Percentiles rank a stretch among this genome's conserved stretches.
Evolutionary conservation across 2,113 vertebrate genomes (phyloP).

Genomic region (Ammospiza caudacuta): DNA sequence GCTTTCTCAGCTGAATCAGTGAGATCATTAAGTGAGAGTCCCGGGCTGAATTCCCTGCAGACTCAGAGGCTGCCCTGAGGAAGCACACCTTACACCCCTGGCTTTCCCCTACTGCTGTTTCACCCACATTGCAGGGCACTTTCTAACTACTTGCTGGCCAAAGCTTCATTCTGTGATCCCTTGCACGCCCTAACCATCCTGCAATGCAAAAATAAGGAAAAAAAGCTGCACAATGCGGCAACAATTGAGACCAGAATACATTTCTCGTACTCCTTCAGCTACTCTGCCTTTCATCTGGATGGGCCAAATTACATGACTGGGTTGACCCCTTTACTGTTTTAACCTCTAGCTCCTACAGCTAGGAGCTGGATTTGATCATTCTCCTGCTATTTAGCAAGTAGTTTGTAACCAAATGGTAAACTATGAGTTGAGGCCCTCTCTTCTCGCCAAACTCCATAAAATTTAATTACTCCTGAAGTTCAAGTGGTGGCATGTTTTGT

Average conservation of each 20-base stretch:
- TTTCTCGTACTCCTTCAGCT: neutral
- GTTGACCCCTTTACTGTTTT: neutral
- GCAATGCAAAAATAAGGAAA: neutral
- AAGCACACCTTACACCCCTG: neutral
- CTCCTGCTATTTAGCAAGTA: neutral
- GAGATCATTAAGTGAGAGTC: neutral
- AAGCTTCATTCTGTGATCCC: neutral
- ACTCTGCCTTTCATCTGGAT: neutral
- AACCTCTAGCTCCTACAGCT: neutral
- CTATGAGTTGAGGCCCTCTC: conserved; percentile 15
- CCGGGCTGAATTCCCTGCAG: neutral
- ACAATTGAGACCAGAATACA: neutral
- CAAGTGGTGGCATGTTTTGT: conserved; percentile 57
- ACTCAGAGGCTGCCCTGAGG: neutral
- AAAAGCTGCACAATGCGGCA: neutral
- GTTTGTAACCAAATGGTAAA: conserved; percentile 46
- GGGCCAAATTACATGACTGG: neutral
- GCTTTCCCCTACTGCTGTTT: neutral
- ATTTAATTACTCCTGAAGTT: conserved; percentile 59
- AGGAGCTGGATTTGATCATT: neutral
- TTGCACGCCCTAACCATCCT: fast-evolving
- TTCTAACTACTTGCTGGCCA: neutral
- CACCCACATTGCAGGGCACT: neutral
- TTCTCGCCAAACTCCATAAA: conserved; percentile 48
- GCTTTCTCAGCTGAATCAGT: conserved; percentile 14